A percentile compares a stretch with the other conserved stretches of the same genome.
These are phyloP conservation scores for Hemiprocne comata DNA, from an alignment of 2,113 vertebrate genomes.

Conservation along the genomic window DNA sequence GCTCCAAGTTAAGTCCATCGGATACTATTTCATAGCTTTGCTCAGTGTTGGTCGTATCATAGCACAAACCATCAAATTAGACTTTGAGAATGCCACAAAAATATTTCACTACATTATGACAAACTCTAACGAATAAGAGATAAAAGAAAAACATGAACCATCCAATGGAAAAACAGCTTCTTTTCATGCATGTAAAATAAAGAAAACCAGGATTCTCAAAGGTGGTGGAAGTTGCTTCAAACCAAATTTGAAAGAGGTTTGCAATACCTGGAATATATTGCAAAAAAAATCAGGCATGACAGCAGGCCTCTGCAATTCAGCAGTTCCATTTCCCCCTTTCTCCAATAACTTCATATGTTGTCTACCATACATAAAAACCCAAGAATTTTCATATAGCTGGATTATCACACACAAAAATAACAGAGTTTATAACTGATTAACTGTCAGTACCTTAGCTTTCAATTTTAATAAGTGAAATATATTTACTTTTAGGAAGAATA, in stretches of 20 bases:
- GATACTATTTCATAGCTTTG: background rate
- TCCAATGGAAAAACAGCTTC: background rate
- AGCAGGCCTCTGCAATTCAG: background rate
- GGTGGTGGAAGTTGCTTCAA: background rate
- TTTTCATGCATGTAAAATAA: background rate
- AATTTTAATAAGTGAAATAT: background rate
- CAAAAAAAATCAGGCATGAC: background rate
- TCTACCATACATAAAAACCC: accelerated
- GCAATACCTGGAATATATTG: background rate
- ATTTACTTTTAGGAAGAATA: background rate
- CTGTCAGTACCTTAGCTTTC: background rate
- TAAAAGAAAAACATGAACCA: background rate
- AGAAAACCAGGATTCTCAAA: background rate
- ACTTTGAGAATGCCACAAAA: background rate
- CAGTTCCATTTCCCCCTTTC: background rate
- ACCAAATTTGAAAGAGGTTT: background rate
- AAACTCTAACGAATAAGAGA: background rate
- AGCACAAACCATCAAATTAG: background rate
- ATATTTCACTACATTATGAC: background rate
- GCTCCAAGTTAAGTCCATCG: background rate
- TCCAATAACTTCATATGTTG: background rate
- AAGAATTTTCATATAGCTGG: background rate
- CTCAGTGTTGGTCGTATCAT: background rate
- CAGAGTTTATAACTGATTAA: background rate
- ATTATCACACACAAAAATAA: background rate